Percentiles rank a stretch among this genome's conserved stretches.
These are phyloP conservation scores for Acanthosepion esculentum DNA, from an alignment of 2,888 invertebrate species.

Conservation along the genomic window DNA sequence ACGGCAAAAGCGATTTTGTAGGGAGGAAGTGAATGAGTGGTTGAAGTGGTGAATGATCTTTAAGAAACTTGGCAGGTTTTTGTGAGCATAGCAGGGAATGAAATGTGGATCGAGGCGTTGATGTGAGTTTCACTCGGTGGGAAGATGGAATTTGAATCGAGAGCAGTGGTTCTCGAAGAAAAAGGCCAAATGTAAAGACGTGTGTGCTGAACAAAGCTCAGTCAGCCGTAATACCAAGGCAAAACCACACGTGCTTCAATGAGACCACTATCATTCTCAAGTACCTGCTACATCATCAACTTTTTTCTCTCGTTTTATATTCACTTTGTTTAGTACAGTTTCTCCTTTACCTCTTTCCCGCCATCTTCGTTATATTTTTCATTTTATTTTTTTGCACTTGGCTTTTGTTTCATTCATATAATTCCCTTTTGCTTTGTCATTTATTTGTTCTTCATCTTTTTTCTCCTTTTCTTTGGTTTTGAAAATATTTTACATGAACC, in stretches of 20 bases:
- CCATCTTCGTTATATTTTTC: too few relatives aligned
- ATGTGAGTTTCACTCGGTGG: not conserved
- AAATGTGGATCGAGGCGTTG: not conserved
- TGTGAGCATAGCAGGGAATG: not conserved
- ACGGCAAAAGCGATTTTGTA: not conserved
- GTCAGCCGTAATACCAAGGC: not conserved
- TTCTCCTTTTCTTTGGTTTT: too few relatives aligned
- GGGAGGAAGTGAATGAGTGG: not conserved
- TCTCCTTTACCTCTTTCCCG: not conserved
- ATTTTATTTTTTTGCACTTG: too few relatives aligned
- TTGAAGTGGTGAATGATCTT: constrained; percentile 9
- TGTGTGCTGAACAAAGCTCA: not conserved
- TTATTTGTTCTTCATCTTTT: too few relatives aligned
- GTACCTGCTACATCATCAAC: not conserved
- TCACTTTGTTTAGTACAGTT: not conserved
- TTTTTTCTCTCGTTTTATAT: not conserved
- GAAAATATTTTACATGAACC: too few relatives aligned
- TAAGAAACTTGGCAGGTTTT: not conserved
- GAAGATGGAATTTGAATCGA: not conserved
- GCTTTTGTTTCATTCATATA: too few relatives aligned
- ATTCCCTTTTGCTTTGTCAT: too few relatives aligned
- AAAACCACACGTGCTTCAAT: not conserved
- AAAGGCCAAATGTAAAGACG: not conserved
- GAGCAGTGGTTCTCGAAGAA: not conserved
- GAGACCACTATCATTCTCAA: constrained; percentile 8